A percentile compares a stretch with the other conserved stretches of the same genome.
These are phyloP conservation scores for Hepsetus odoe DNA, from an alignment of 2,113 vertebrate genomes.

Conservation along the genomic window DNA sequence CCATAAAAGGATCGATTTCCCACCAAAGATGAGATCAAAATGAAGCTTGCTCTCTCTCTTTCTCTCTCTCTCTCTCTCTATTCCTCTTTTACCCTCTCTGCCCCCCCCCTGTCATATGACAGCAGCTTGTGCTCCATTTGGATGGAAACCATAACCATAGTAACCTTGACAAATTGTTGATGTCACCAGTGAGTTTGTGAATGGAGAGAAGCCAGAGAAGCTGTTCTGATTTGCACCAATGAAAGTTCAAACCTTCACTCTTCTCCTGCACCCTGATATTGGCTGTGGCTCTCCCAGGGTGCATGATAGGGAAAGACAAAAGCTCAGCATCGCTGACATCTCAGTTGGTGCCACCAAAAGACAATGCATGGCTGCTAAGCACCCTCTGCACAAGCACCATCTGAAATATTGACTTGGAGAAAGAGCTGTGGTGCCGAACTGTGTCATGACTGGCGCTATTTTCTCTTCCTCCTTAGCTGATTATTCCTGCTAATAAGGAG, in stretches of 20 bases:
- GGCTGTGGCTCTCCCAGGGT: too few species aligned
- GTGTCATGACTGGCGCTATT: conserved; percentile 22
- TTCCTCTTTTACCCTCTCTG: conserved; percentile 11
- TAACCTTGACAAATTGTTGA: conserved; percentile 62
- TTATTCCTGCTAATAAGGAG: conserved; percentile 14
- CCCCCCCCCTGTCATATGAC: conserved; percentile 50
- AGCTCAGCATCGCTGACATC: too few species aligned
- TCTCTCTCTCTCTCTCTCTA: conserved; percentile 19
- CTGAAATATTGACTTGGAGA: neutral
- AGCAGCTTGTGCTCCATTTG: conserved; percentile 49
- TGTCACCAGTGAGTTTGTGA: conserved; percentile 62
- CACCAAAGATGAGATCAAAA: neutral
- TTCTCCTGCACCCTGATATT: too few species aligned
- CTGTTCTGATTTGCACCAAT: conserved; percentile 30
- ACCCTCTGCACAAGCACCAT: neutral
- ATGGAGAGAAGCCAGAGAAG: conserved; percentile 44
- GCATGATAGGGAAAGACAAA: too few species aligned
- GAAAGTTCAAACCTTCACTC: neutral
- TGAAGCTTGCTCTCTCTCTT: conserved; percentile 12
- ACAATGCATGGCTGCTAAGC: neutral
- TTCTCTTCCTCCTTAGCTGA: conserved; percentile 31
- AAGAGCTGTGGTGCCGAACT: neutral
- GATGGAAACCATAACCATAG: conserved; percentile 58
- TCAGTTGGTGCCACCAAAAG: neutral
- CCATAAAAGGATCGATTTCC: too few species aligned